Evolutionary conservation across 2,797 vertebrate genomes (phyloP).

Genomic region (Bradypodion pumilum): DNA sequence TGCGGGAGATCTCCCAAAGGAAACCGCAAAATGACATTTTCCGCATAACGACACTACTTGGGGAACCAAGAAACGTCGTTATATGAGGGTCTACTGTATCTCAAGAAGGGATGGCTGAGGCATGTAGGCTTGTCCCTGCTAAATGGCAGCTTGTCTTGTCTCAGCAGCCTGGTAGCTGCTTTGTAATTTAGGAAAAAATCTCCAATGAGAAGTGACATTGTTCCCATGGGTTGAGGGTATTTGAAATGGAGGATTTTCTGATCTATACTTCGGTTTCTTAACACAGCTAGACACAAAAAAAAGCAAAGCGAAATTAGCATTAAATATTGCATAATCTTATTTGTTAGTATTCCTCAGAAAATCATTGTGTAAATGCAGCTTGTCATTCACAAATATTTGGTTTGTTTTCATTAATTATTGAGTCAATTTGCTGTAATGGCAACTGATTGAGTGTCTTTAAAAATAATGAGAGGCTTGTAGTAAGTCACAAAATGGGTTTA

Average conservation of each 20-base stretch:
- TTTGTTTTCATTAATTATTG: constrained; percentile 27
- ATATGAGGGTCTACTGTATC: too few relatives aligned
- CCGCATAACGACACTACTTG: too few relatives aligned
- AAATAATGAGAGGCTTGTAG: constrained; percentile 32
- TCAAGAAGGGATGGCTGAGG: background rate
- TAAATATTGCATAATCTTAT: constrained; percentile 8
- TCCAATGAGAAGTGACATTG: background rate
- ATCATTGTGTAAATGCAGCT: constrained; percentile 25
- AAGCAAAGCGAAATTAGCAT: constrained; percentile 22
- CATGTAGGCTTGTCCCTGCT: background rate
- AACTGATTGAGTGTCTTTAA: constrained; percentile 22
- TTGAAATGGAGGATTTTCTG: background rate
- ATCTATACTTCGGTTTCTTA: background rate
- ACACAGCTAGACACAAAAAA: background rate
- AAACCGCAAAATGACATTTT: too few relatives aligned
- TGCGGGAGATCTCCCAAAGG: too few relatives aligned
- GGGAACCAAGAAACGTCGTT: too few relatives aligned
- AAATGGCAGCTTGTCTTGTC: background rate
- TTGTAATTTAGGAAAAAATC: background rate
- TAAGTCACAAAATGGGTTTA: background rate
- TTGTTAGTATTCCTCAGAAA: constrained; percentile 32
- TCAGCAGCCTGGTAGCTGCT: background rate
- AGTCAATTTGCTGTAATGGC: constrained; percentile 19
- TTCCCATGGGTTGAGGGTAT: background rate
- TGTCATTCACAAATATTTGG: rapidly evolving